Evolutionary conservation across 1,140 invertebrate genomes (phyloP).

Genomic region (Triops longicaudatus): DNA sequence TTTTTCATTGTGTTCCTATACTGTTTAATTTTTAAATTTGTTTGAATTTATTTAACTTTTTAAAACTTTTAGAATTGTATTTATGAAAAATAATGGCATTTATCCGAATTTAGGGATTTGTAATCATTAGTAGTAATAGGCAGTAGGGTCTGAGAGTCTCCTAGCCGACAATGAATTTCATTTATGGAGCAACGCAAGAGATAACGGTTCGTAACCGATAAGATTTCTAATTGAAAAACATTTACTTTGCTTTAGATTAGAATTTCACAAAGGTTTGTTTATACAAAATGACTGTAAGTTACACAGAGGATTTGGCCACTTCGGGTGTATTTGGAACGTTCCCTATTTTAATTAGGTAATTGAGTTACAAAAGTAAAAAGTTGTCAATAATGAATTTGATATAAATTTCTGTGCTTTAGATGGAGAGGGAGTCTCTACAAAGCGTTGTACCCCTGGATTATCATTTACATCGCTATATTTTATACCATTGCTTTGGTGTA

Average conservation of each 20-base stretch:
- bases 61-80: no score
- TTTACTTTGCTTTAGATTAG: background rate
- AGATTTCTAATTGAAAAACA: background rate
- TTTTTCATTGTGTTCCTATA: background rate
- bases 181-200: background rate
- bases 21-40: no score
- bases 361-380: background rate
- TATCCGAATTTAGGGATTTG: no score
- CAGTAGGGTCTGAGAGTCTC: background rate
- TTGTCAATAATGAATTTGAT: background rate
- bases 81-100: no score
- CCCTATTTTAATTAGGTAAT: background rate
- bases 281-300: background rate
- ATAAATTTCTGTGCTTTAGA: background rate
- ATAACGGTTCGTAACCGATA: background rate
- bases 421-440: background rate
- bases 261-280: background rate
- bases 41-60: no score
- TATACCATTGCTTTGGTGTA: background rate
- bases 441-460: background rate
- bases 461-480: background rate
- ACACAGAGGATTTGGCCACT: background rate
- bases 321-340: background rate
- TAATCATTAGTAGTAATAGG: no score
- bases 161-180: background rate